These are phyloP conservation scores for Manis javanica DNA, from an alignment of 2,797 vertebrate genomes.

Conservation along the genomic window DNA sequence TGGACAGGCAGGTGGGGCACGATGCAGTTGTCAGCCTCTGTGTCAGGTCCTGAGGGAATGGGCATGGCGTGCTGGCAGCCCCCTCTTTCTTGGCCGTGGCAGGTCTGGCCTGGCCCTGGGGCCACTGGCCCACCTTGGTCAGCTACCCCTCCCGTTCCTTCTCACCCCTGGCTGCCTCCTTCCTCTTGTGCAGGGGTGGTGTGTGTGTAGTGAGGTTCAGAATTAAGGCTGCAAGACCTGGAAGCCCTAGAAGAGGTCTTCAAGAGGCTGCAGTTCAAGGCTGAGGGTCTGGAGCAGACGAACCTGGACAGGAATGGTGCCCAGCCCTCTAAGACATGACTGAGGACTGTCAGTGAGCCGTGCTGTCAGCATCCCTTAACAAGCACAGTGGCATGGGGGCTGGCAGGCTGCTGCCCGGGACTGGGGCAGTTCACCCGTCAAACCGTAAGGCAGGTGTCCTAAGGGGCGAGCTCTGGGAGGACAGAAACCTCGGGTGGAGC, in stretches of 20 bases:
- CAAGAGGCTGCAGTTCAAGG: constrained; percentile 93
- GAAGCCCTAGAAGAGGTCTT: constrained; percentile 93
- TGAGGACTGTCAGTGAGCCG: constrained; percentile 93
- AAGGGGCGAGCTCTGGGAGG: not conserved
- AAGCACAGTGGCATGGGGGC: constrained; percentile 92
- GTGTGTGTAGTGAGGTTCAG: constrained; percentile 85
- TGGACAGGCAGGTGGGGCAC: constrained; percentile 62
- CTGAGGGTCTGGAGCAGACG: constrained; percentile 92
- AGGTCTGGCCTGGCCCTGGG: constrained; percentile 39
- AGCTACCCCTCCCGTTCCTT: constrained; percentile 54
- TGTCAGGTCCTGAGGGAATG: constrained; percentile 71
- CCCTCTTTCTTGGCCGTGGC: constrained; percentile 87
- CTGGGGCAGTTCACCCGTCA: not conserved
- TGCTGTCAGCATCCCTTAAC: constrained; percentile 92
- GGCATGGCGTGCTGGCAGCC: constrained; percentile 86
- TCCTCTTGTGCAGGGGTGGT: not conserved
- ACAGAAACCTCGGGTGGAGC: not conserved
- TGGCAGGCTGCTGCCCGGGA: constrained; percentile 93
- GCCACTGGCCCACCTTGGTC: constrained; percentile 81
- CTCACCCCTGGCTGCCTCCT: accelerated
- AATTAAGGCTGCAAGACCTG: constrained; percentile 92
- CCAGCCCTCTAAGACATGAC: constrained; percentile 93
- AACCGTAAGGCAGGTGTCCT: not conserved
- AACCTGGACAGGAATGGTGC: constrained; percentile 93
- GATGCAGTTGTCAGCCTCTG: constrained; percentile 71